These are phyloP conservation scores for Pandion haliaetus DNA, from an alignment of 2,113 vertebrate genomes.

Conservation along the genomic window DNA sequence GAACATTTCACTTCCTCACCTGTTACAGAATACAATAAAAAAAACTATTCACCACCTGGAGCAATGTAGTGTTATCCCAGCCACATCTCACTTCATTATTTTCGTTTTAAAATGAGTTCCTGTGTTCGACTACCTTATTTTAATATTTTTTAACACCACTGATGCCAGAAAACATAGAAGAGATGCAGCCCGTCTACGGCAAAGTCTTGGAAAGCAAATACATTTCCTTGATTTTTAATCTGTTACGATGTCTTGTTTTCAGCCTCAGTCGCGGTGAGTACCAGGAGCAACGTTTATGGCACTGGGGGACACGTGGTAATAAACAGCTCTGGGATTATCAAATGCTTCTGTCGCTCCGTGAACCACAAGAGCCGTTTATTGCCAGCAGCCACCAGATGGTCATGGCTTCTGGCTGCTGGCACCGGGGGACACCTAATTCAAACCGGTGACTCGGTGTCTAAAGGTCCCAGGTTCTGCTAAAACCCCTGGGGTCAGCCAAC, in stretches of 20 bases:
- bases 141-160: background rate
- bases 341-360: background rate
- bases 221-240: background rate
- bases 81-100: background rate
- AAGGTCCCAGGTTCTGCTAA: background rate
- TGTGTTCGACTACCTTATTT: background rate
- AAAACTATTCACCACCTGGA: background rate
- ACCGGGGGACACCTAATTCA: background rate
- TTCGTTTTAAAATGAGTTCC: background rate
- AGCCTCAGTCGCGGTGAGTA: background rate
- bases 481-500: background rate
- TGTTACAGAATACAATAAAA: background rate
- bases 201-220: background rate
- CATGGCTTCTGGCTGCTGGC: background rate
- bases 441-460: background rate
- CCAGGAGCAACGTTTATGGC: background rate
- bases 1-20: background rate
- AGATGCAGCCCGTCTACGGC: background rate
- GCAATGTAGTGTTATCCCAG: background rate
- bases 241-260: background rate
- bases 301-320: background rate
- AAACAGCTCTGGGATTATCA: slow-evolving; percentile 23
- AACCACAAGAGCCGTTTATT: background rate
- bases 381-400: background rate
- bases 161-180: background rate